Percentiles rank a stretch among this genome's conserved stretches.
Conservation (phyloP, 2,113 vertebrate species). For the Cyprinus carpio region DNA sequence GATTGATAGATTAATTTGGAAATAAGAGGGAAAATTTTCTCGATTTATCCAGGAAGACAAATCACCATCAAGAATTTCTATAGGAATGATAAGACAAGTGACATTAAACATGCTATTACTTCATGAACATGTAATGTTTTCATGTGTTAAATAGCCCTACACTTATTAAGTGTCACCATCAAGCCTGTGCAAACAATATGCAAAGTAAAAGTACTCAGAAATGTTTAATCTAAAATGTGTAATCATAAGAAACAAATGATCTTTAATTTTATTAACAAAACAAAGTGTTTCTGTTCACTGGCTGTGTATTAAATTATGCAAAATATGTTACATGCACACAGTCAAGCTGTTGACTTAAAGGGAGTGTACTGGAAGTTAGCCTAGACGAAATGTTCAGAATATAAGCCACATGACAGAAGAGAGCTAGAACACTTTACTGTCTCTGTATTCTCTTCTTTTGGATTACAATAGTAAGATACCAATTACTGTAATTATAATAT, state of each 20-base stretch:
- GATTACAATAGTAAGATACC: background rate
- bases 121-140: background rate
- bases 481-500: background rate
- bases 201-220: slow-evolving; percentile 6
- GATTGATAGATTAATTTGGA: slow-evolving; percentile 83
- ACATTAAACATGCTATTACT: background rate
- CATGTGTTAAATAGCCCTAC: background rate
- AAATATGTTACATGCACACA: slow-evolving; percentile 18
- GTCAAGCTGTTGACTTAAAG: slow-evolving; percentile 45
- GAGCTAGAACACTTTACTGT: background rate
- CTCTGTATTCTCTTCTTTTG: background rate
- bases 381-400: background rate
- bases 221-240: background rate
- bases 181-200: background rate
- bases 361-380: slow-evolving; percentile 23
- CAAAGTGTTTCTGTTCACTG: slow-evolving; percentile 1
- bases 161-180: background rate
- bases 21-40: slow-evolving; percentile 86
- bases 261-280: slow-evolving; percentile 15
- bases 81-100: background rate
- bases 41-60: slow-evolving; percentile 86
- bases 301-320: slow-evolving; percentile 15
- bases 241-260: background rate
- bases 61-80: slow-evolving; percentile 84
- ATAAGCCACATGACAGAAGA: background rate